A percentile compares a stretch with the other conserved stretches of the same genome.
These are phyloP conservation scores for Carassius auratus DNA, from an alignment of 2,113 vertebrate species.

Conservation along the genomic window DNA sequence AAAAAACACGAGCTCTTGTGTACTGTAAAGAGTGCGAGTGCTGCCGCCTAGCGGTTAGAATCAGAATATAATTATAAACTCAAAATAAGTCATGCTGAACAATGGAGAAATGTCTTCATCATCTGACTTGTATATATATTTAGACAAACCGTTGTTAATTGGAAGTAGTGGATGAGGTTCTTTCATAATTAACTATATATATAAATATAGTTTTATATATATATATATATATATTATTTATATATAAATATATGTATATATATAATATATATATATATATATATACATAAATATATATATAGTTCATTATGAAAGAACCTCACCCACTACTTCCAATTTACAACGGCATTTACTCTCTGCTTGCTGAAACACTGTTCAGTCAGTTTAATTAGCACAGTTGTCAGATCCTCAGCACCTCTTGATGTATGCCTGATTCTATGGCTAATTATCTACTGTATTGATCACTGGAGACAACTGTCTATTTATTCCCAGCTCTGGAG, in stretches of 20 bases:
- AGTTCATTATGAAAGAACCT: background rate
- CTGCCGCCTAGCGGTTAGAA: background rate
- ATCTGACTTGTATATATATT: no score
- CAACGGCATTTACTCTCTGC: background rate
- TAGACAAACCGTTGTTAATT: no score
- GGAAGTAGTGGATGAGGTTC: no score
- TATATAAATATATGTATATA: no score
- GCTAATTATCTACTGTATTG: conserved; percentile 49
- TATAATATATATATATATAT: no score
- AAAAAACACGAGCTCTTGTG: background rate
- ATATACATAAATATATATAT: no score
- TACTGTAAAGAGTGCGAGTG: background rate
- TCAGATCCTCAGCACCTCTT: conserved; percentile 17
- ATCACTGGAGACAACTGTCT: conserved; percentile 33
- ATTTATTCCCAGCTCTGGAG: conserved; percentile 9
- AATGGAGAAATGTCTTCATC: no score
- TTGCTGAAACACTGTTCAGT: background rate
- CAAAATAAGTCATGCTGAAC: no score
- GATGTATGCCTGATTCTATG: conserved; percentile 16
- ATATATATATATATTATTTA: no score
- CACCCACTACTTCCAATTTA: background rate
- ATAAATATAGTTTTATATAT: no score
- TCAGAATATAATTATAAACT: background rate
- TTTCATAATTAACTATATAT: no score
- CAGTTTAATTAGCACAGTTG: conserved; percentile 12